Evolutionary conservation across 2,888 invertebrate genomes (phyloP).

Genomic region (Itoplectis maculator): DNA sequence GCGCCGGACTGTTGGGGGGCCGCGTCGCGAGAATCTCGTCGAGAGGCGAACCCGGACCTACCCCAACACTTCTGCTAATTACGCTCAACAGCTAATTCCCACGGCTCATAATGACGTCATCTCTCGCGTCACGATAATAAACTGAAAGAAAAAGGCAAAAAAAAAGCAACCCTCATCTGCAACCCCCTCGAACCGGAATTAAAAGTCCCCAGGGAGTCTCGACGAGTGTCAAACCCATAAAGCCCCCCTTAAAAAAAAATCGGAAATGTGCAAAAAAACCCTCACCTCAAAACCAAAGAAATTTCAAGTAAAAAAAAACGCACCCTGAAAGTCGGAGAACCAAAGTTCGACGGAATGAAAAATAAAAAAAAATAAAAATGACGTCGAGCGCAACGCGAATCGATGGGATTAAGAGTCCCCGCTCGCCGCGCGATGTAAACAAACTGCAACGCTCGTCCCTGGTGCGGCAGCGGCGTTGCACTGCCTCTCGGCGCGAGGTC

Average conservation of each 20-base stretch:
- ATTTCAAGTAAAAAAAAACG: conserved; percentile 8
- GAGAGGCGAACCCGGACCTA: conserved; percentile 46
- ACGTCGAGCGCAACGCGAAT: conserved; percentile 50
- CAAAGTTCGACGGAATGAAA: too few species aligned
- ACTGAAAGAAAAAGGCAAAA: background rate
- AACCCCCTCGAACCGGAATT: background rate
- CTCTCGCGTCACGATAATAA: background rate
- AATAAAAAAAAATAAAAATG: conserved; percentile 21
- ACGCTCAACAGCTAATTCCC: conserved; percentile 58
- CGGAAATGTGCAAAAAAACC: background rate
- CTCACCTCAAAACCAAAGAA: background rate
- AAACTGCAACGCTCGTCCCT: conserved; percentile 61
- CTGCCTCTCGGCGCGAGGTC: conserved; percentile 81
- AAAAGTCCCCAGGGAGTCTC: too few species aligned
- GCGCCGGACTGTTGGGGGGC: conserved; percentile 39
- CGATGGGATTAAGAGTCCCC: conserved; percentile 66
- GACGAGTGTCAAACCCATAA: conserved; percentile 2
- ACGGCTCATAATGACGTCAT: conserved; percentile 20
- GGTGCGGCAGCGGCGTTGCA: conserved; percentile 60
- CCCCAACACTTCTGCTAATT: conserved; percentile 61
- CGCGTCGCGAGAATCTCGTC: conserved; percentile 41
- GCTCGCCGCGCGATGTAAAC: conserved; percentile 69
- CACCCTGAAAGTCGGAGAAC: background rate
- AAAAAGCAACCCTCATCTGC: background rate
- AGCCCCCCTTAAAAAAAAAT: background rate